Base-by-base conservation (phyloP, 1,140 invertebrate genomes). In the Artemia franciscana region DNA sequence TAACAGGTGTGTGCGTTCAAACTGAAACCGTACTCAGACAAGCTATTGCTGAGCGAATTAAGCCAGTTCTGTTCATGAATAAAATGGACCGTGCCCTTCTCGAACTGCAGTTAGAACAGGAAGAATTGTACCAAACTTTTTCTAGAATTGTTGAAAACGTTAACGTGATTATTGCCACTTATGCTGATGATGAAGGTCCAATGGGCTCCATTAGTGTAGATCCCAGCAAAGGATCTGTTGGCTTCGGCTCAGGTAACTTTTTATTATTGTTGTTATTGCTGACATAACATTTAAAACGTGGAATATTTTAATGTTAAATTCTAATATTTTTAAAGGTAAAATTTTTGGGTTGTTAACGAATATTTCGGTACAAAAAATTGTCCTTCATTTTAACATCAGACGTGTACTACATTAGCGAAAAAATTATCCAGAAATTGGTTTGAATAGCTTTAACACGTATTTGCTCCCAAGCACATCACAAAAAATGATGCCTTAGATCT, bases 131-230 rank as follows among this genome's bases (percentile, higher is more conserved):
- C 76, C 95, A 98, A 78, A 97, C 92, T 71, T 99, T 99, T 84
- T 91, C 96, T 77, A 86, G 94, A 80, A 98, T 97, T 75, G 92
- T 98, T 69, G 96, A 99, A 78, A 98, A 96, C 72, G 91, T 98
- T 27, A 99, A 99, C 78, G 95, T 99, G 65, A 99, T 99, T 73
- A 98, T 99, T 75, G 91, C 93, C 66, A 99, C 95, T n/a, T 99
- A 98, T 75, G 86, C 84, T 67, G 91, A 96, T 67, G 93, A 97
- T 69, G 80, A 84, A 70, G 94, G 94, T 66, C 95, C 96, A 51
- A 99, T 99, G 95, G 96, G 95, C 74, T 87, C 96, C 79, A 90
- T 97, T 64, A 82, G 88, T 69, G 91, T 98, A 68, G 91, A 96
- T 74, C 93, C 93, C 61, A 88, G 88, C 76, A 91, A 91, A 76